These are phyloP conservation scores for Gavialis gangeticus DNA, from an alignment of 2,113 vertebrate genomes.

Conservation along the genomic window DNA sequence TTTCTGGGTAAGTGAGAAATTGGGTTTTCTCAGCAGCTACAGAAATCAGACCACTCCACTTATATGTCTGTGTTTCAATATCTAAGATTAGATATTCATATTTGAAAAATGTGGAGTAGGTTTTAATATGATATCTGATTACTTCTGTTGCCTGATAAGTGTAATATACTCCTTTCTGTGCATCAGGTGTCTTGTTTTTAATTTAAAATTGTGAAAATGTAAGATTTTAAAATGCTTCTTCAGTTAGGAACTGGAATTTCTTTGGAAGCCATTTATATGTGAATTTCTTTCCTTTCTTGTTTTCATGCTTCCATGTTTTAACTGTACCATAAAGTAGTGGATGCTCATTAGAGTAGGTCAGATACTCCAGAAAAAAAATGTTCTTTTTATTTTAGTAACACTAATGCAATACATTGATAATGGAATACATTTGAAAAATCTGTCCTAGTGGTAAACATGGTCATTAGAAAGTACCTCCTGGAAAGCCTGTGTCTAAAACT, in stretches of 20 bases:
- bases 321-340: background rate
- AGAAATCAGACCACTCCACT: background rate
- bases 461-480: background rate
- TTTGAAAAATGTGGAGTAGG: background rate
- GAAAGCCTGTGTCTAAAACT: background rate
- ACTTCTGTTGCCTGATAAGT: background rate
- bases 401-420: background rate
- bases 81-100: background rate
- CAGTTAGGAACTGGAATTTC: no score
- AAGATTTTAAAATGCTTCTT: background rate
- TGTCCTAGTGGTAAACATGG: background rate
- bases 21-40: background rate
- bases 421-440: background rate
- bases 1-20: background rate
- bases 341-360: background rate
- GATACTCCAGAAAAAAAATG: background rate
- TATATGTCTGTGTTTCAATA: background rate
- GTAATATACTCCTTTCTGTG: background rate
- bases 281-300: background rate
- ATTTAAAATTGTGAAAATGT: background rate
- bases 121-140: background rate
- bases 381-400: background rate
- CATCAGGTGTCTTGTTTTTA: background rate
- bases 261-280: no score
- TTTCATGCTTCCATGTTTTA: background rate